phyloP scores from a whole-genome alignment of 2,888 invertebrate genomes.

The Gortyna flavago region DNA sequence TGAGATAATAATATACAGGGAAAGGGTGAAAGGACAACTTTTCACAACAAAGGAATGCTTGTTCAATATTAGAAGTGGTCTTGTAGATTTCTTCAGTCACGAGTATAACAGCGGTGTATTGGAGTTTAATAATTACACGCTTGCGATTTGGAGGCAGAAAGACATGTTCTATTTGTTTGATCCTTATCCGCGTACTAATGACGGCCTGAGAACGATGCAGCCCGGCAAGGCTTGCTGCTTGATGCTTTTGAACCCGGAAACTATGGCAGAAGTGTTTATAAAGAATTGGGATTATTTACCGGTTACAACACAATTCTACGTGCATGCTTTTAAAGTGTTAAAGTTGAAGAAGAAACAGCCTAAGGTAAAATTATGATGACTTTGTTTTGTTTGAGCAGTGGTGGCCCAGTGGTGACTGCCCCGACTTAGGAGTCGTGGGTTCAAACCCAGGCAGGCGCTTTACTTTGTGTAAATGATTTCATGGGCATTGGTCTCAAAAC shows the following conservation, averaged over 20 bases:
- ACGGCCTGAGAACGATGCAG: conserved; percentile 88
- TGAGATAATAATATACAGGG: conserved; percentile 90
- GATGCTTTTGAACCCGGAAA: conserved; percentile 91
- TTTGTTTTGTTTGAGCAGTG: conserved; percentile 3
- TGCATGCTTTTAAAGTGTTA: conserved; percentile 91
- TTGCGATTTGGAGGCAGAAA: conserved; percentile 91
- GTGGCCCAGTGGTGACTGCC: not conserved
- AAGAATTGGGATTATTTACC: conserved; percentile 89
- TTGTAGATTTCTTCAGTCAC: conserved; percentile 89
- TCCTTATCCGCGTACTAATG: conserved; percentile 91
- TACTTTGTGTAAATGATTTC: not conserved
- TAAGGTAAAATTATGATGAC: conserved; percentile 73
- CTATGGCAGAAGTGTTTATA: conserved; percentile 88
- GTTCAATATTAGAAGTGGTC: conserved; percentile 85
- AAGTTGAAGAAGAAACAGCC: conserved; percentile 85
- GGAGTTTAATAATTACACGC: conserved; percentile 90
- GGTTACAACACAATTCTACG: conserved; percentile 85
- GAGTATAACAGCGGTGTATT: conserved; percentile 88
- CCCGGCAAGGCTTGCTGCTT: conserved; percentile 91
- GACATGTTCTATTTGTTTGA: conserved; percentile 92
- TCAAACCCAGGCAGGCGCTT: not conserved
- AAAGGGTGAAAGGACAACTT: conserved; percentile 86
- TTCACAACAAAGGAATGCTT: conserved; percentile 88
- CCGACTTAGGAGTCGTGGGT: not conserved
- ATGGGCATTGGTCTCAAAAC: not conserved